Base-by-base conservation (phyloP, 2,888 invertebrate species). In the Iselma pallidipennis region DNA sequence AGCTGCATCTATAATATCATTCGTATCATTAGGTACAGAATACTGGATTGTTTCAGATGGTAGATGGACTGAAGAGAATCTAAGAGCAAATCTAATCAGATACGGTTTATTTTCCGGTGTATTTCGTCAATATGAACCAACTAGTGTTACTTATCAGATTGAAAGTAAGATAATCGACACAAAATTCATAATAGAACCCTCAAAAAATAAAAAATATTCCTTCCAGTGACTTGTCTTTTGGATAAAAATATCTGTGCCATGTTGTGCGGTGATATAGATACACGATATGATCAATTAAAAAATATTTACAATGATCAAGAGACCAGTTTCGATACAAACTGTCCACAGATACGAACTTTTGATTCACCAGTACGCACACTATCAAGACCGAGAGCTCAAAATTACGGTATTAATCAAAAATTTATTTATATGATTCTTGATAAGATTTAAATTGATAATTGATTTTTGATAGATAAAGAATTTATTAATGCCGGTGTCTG, bases 401-500 rank as follows among this genome's bases (percentile, higher is more conserved):
- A 10, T 25, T 25, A 19, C n/a, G 16, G 29, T 50, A 29, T n/a
- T 19, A n/a, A 10, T 16, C 28, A 49, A 16, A 16, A 3, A 37
- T 4, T 12, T 3, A 49, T 49, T 31, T 37, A 49, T 26, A 10
- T 14, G n/a, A 10, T 28, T 23, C 28, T 28, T 49, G 21, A 25
- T 48, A 54, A 49, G 51, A 49, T 28, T 56, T 55, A 33, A 31
- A 52, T 21, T 50, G 52, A 31, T 37, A 53, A 10, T 33, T 29
- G 25, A 28, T 60, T 57, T 10, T 61, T 67, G 65, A 59, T 61
- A 53, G 67, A 74, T 25, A 65, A 63, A 52, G 61, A 61, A 50
- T 82, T 80, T 68, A 75, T 83, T 25, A 81, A 82, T 55, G 78
- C 81, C 10, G 83, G 81, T 4, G 71, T 86, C 25, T 88, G 86